Base-by-base conservation (phyloP, 2,888 invertebrate genomes). In the Chrysolina oricalcia region DNA sequence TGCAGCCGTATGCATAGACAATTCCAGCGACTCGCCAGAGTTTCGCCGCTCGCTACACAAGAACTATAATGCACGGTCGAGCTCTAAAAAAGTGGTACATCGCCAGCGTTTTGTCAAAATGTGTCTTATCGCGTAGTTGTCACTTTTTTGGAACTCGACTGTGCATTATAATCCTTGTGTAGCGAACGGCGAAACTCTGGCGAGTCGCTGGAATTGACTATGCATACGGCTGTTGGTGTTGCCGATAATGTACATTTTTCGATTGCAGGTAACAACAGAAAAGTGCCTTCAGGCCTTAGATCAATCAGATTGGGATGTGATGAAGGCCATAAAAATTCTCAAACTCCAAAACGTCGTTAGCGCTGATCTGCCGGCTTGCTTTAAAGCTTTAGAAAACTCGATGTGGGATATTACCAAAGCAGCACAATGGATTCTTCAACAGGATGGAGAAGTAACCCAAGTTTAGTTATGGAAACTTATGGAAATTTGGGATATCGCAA, bases 251-350 rank as follows among this genome's bases (percentile, higher is more conserved):
- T 23, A 41, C 2, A 21, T 71, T 71, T 71, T n/a, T 21, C 43
- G 73, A 81, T 83, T 82, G 1, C 85, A 94, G 94, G 92, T 92
- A 65, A 91, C 92, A 0, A 92, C 94, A 0, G 94, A 94, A 80
- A 93, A 95, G 77, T 97, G 97, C 83, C 89, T 97, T 5, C 91
- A 92, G 78, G 95, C 96, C 0, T 88, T 98, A 56, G 95, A 97
- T 85, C 92, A 94, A 76, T 94, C 95, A 70, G 93, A 94, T 78
- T 97, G 98, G 97, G 94, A 97, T 86, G 95, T 97, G 0, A 94
- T 96, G 85, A 93, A 93, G 68, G 97, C 97, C 15, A 96, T 98
- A 80, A 98, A 98, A 87, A 89, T 95, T 77, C 91, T 94, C 23
- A 92, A 93, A 68, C 90, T 96, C 56, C 93, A 93, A 85, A 90